phyloP scores from a whole-genome alignment of 2,888 invertebrate species.

The Pseudanteris insignis region DNA sequence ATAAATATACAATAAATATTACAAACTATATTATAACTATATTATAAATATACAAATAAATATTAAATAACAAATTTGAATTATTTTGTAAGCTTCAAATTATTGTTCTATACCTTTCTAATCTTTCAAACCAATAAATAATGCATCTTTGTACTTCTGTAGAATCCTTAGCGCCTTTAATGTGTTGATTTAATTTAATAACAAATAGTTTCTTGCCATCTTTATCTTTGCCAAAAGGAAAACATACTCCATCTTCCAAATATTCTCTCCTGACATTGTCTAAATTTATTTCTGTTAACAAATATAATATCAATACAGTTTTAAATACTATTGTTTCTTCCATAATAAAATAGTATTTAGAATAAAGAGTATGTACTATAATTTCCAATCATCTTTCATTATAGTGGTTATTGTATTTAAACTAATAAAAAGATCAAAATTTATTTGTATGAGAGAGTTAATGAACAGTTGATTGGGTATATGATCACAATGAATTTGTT shows the following conservation, averaged over 20 bases:
- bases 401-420: too few relatives aligned
- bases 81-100: too few relatives aligned
- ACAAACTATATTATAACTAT: background rate
- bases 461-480: too few relatives aligned
- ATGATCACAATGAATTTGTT: too few relatives aligned
- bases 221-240: slow-evolving; percentile 80
- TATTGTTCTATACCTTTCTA: slow-evolving; percentile 76
- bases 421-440: too few relatives aligned
- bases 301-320: slow-evolving; percentile 7
- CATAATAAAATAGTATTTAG: slow-evolving; percentile 1
- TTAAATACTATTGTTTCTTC: slow-evolving; percentile 1
- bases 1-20: background rate
- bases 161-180: slow-evolving; percentile 79
- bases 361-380: too few relatives aligned
- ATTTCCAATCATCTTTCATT: too few relatives aligned
- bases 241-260: slow-evolving; percentile 80
- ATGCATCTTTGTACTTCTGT: slow-evolving; percentile 81
- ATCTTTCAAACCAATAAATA: slow-evolving; percentile 85
- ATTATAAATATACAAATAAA: background rate
- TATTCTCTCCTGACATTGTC: slow-evolving; percentile 76
- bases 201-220: slow-evolving; percentile 82
- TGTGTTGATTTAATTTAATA: slow-evolving; percentile 82
- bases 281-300: slow-evolving; percentile 74
- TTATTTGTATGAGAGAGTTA: too few relatives aligned
- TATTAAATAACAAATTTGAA: too few relatives aligned